A percentile compares a stretch with the other conserved stretches of the same genome.
These are phyloP conservation scores for Metalampra italica DNA, from an alignment of 2,888 invertebrate genomes.

Conservation along the genomic window DNA sequence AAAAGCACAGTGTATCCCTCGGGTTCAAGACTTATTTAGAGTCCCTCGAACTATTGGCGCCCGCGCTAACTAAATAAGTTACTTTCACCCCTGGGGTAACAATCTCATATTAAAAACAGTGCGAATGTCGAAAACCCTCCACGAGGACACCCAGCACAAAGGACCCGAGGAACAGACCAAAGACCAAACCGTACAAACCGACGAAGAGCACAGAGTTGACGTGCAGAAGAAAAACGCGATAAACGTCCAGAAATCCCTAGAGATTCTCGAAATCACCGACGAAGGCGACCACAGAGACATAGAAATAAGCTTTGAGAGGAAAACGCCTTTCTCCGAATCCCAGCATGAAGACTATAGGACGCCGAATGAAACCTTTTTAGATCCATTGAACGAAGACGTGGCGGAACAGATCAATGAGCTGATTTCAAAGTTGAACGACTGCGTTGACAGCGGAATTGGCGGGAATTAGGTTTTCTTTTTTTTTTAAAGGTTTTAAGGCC, in stretches of 20 bases:
- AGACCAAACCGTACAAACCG: conserved; percentile 46
- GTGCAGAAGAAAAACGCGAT: conserved; percentile 28
- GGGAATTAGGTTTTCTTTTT: conserved; percentile 34
- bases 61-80: too few species aligned
- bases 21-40: too few species aligned
- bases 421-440: conserved; percentile 58
- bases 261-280: conserved; percentile 54
- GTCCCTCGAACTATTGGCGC: too few species aligned
- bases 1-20: too few species aligned
- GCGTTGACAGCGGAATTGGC: conserved; percentile 30
- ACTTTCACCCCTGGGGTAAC: too few species aligned
- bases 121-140: not conserved
- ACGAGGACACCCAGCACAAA: not conserved
- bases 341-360: conserved; percentile 58
- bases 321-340: conserved; percentile 42
- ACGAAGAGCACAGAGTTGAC: conserved; percentile 22
- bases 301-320: conserved; percentile 59
- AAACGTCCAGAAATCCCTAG: conserved; percentile 49
- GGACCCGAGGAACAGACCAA: conserved; percentile 27
- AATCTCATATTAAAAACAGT: not conserved
- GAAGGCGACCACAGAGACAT: conserved; percentile 32
- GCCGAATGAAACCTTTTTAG: conserved; percentile 55
- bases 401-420: conserved; percentile 63
- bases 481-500: too few species aligned
- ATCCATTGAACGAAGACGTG: conserved; percentile 57